Conservation (phyloP, 2,797 vertebrate species). For the Microctenopoma stevenorrisi region DNA sequence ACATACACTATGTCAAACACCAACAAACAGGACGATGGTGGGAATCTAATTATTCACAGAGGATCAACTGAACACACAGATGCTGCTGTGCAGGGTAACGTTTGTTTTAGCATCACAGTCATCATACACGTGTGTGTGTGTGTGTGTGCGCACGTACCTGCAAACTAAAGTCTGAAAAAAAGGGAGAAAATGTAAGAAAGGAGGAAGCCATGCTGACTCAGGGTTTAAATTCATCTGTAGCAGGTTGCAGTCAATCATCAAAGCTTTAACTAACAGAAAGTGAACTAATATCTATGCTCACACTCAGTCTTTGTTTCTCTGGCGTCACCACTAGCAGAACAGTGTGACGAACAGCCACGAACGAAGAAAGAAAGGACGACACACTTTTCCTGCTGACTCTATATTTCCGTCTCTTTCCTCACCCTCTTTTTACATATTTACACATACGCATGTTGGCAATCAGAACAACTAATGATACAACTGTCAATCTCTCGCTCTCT, state of each 20-base stretch:
- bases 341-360: constrained; percentile 14
- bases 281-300: too few relatives aligned
- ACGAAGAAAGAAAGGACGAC: constrained; percentile 37
- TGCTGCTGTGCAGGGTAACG: constrained; percentile 46
- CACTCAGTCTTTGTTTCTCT: constrained; percentile 21
- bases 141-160: too few relatives aligned
- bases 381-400: constrained; percentile 45
- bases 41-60: constrained; percentile 3
- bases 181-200: too few relatives aligned
- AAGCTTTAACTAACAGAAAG: too few relatives aligned
- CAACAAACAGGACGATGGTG: neutral
- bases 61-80: constrained; percentile 68
- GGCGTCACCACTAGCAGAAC: constrained; percentile 14
- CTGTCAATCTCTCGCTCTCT: constrained; percentile 41
- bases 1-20: neutral
- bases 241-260: too few relatives aligned
- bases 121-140: constrained; percentile 1
- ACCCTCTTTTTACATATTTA: constrained; percentile 33
- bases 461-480: constrained; percentile 34
- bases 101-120: constrained; percentile 31
- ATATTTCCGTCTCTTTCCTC: constrained; percentile 14
- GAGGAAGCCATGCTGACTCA: too few relatives aligned
- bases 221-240: too few relatives aligned
- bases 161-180: too few relatives aligned
- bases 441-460: constrained; percentile 42